Evolutionary conservation across 2,113 vertebrate genomes (phyloP).

Genomic region (Taxidea taxus): DNA sequence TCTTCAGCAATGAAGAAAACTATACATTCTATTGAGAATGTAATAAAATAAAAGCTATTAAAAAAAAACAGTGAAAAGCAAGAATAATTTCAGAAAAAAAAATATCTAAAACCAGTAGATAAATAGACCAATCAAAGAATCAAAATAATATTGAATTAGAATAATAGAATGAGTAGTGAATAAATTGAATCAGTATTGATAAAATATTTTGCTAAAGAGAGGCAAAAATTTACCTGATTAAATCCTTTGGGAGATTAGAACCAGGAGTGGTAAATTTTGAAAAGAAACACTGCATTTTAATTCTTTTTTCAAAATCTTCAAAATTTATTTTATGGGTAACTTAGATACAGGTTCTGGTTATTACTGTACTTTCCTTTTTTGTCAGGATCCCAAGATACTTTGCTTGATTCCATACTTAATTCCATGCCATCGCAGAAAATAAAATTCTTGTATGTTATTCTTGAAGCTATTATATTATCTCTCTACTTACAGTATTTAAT

Average conservation of each 20-base stretch:
- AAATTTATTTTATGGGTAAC: not conserved
- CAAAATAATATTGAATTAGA: not conserved
- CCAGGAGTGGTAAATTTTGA: not conserved
- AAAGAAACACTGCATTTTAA: not conserved
- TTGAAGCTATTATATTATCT: not conserved
- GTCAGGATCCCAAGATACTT: not conserved
- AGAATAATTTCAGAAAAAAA: not conserved
- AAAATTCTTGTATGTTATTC: not conserved
- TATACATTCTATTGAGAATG: not conserved
- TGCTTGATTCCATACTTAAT: not conserved
- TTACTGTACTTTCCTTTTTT: not conserved
- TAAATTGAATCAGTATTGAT: not conserved
- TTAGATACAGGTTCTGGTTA: not conserved
- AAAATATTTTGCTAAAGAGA: not conserved
- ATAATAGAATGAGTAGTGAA: not conserved
- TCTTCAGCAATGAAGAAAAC: not conserved
- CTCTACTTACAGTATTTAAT: not conserved
- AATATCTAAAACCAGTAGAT: not conserved
- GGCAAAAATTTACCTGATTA: not conserved
- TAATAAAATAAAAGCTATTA: not conserved
- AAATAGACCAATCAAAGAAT: not conserved
- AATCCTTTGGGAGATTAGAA: not conserved
- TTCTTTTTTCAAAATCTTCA: not conserved
- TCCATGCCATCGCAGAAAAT: not conserved
- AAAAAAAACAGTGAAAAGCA: not conserved